phyloP scores from a whole-genome alignment of 23 tunicate genomes.

The Trididemnum nubilum region DNA sequence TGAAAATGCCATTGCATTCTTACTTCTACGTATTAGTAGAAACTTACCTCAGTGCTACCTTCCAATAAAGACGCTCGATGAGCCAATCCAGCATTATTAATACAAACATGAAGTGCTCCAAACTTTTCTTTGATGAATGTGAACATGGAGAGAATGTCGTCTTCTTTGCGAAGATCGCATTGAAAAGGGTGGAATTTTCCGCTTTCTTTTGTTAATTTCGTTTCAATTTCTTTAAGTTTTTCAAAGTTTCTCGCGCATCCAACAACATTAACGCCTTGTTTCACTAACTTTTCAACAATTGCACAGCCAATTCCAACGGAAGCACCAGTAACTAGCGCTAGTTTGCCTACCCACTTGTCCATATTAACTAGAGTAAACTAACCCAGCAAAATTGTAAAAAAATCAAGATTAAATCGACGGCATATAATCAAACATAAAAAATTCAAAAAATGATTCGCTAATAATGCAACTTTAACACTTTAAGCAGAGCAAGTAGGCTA shows the following conservation, averaged over 20 bases:
- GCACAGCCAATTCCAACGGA: slow-evolving; percentile 83
- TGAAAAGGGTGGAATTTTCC: slow-evolving; percentile 58
- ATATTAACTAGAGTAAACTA: slow-evolving; percentile 7
- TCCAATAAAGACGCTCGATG: slow-evolving; percentile 42
- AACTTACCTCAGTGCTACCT: slow-evolving; percentile 69
- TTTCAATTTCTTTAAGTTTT: slow-evolving; percentile 51
- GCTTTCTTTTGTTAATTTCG: slow-evolving; percentile 40
- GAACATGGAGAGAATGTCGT: slow-evolving; percentile 61
- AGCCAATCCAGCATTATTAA: slow-evolving; percentile 84
- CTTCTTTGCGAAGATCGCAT: slow-evolving; percentile 66
- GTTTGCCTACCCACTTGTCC: slow-evolving; percentile 79
- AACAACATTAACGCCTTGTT: slow-evolving; percentile 66
- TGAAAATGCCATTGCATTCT: too few species aligned
- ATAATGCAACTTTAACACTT: background rate
- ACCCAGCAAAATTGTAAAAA: background rate
- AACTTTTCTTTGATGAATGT: slow-evolving; percentile 56
- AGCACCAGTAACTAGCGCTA: slow-evolving; percentile 87
- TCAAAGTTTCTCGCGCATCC: slow-evolving; percentile 71
- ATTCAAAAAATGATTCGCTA: background rate
- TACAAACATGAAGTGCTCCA: slow-evolving; percentile 57
- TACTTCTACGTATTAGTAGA: too few species aligned
- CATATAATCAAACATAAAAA: too few species aligned
- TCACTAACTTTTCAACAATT: slow-evolving; percentile 53
- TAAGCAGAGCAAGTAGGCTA: background rate
- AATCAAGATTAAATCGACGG: background rate